Evolutionary conservation across 1,140 invertebrate genomes (phyloP), one percentile per base, ranked within the genome.

Genomic region (Cydia fagiglandana): DNA sequence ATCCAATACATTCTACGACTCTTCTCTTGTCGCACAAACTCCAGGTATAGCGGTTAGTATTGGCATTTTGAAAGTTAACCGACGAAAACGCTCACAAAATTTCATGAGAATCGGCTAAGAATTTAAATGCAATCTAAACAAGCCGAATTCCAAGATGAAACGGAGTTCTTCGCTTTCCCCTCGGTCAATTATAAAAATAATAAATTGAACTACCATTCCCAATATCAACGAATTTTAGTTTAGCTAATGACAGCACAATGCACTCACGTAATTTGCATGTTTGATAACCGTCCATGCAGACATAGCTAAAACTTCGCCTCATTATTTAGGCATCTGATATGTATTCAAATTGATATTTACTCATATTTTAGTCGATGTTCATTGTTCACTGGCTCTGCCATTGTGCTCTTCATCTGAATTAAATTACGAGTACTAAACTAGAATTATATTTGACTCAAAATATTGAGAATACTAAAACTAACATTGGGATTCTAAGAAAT

Each of bases 271-370:
- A 61, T 61, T 61, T 61, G 56, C 56, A 61, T 61, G 20, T 24
- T 61, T 61, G 20, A 61, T 61, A 24, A 9, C 20, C 17, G n/a
- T 24, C 6, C 56, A 61, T 24, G 56, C 56, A 61, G 56, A 56
- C 4, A 61, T 61, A 24, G 20, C 56, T 61, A 12, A 61, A 61
- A 61, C 17, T 12, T 56, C 20, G 20, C 56, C 56, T 61, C 56
- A 61, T 61, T 61, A 61, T 61, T 61, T 61, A 20, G 56, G 56
- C 56, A 61, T 61, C 17, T 61, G 56, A 9, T 61, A 61, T 61
- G 56, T 24, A 61, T 61, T 61, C 56, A 61, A 61, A 61, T 61
- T 61, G n/a, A 61, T 24, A 17, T 61, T 53, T 53, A 53, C n/a
- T 4, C 6, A 53, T 53, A 53, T 53, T 56, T 56, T 17, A 56